phyloP scores from a whole-genome alignment of 2,888 invertebrate species.

The Tyria jacobaeae region DNA sequence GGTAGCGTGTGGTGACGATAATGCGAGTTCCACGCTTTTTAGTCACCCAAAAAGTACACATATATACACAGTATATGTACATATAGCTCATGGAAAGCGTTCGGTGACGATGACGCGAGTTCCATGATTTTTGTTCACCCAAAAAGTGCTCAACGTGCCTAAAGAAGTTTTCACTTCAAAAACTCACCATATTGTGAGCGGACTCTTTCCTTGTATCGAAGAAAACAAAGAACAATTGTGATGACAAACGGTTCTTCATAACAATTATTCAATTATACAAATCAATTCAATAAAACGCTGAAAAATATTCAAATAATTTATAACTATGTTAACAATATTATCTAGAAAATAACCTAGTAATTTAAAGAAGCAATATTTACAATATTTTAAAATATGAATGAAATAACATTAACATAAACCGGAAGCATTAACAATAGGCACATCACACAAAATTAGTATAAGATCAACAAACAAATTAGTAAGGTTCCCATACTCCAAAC shows the following conservation, averaged over 20 bases:
- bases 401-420: constrained; percentile 62
- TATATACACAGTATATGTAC: too few species aligned
- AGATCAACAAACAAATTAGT: constrained; percentile 50
- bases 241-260: background rate
- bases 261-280: background rate
- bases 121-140: too few species aligned
- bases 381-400: constrained; percentile 19
- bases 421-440: constrained; percentile 77
- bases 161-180: too few species aligned
- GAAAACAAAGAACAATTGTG: too few species aligned
- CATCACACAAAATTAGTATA: constrained; percentile 73
- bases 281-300: background rate
- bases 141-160: too few species aligned
- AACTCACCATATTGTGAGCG: too few species aligned
- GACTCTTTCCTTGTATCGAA: background rate
- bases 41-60: too few species aligned
- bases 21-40: too few species aligned
- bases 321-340: background rate
- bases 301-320: background rate
- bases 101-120: too few species aligned
- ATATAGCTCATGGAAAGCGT: too few species aligned
- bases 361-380: background rate
- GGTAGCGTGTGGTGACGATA: too few species aligned
- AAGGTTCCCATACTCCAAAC: constrained; percentile 23
- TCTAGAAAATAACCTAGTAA: background rate